Evolutionary conservation across 2,888 invertebrate species (phyloP), one percentile per base, ranked within the genome.

Genomic region (Caenorhabditis sp.): DNA sequence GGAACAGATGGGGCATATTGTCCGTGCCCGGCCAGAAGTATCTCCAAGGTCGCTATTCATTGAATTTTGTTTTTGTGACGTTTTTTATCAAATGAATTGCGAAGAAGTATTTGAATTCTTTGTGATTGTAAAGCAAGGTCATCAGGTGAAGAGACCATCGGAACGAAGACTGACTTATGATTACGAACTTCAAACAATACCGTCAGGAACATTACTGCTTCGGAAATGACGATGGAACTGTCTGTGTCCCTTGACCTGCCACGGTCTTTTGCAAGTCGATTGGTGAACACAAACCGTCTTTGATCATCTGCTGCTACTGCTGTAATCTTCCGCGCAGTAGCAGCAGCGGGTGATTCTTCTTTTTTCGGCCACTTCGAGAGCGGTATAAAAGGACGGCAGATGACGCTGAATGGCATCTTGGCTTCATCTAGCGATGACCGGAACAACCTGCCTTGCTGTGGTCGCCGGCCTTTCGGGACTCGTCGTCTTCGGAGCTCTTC

Each of bases 1-100:
- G 78, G 78, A 50, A 26, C 30, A 9, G 77, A 72, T 27, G 77
- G 70, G 0, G 65, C 66, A 2, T 74, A 73, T 27, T 74, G 65
- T 61, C 66, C 73, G 9, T 74, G 65, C 35, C 73, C 73, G 27
- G 59, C 65, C 24, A 74, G 73, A 74, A 72, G 72, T 37, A 72
- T 72, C 17, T 68, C 68, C 43, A 68, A 68, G 52, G 68, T 59
- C 52, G 50, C 59, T 11, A 59, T 68, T 68, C 52, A 52, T 2
- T 68, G 50, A 22, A 17, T 50, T 58, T 24, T 24, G n/a, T 56
- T 50, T 45, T 17, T 13, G 4, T 7, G 13, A 20, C 39, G 27
- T 35, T 43, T 52, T 30, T 35, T 17, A 66, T 56, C 46, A 39
- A 66, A 66, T 61, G 35, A 32, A 50, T 30, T 17, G 27, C 17